Percentiles rank a stretch among this genome's conserved stretches.
phyloP scores from a whole-genome alignment of 1,140 invertebrate genomes.

The Apocrypta bakeri region DNA sequence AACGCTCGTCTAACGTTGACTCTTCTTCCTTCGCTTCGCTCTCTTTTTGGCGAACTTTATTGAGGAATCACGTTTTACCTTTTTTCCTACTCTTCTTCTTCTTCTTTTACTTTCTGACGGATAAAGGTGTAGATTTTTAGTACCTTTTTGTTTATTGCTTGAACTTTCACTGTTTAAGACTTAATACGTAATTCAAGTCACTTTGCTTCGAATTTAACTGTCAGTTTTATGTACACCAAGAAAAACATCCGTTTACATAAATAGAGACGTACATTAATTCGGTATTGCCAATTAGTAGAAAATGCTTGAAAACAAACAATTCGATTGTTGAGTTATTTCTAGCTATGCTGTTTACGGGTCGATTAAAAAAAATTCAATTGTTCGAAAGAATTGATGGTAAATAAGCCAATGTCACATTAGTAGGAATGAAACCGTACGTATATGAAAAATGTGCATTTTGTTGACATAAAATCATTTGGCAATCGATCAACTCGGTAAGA shows the following conservation, averaged over 20 bases:
- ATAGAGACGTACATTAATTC: background rate
- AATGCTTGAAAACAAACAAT: background rate
- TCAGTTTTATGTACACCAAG: background rate
- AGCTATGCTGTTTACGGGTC: background rate
- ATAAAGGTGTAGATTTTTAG: background rate
- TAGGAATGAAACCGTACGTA: too few relatives aligned
- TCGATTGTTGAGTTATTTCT: background rate
- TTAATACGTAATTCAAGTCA: slow-evolving; percentile 24
- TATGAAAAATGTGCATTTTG: background rate
- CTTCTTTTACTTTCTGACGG: background rate
- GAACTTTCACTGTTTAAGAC: slow-evolving; percentile 43
- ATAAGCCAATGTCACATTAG: too few relatives aligned
- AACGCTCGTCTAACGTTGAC: too few relatives aligned
- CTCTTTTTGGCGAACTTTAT: too few relatives aligned
- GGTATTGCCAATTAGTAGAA: background rate
- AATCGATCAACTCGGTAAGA: background rate
- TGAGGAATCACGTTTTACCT: too few relatives aligned
- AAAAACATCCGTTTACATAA: background rate
- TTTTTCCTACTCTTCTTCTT: background rate
- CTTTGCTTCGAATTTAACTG: background rate
- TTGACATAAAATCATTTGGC: background rate
- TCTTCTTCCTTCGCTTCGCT: too few relatives aligned
- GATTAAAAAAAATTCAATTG: background rate
- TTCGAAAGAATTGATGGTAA: too few relatives aligned
- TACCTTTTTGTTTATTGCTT: background rate